phyloP scores from a whole-genome alignment of 2,888 invertebrate genomes.

The Auanema sp. region DNA sequence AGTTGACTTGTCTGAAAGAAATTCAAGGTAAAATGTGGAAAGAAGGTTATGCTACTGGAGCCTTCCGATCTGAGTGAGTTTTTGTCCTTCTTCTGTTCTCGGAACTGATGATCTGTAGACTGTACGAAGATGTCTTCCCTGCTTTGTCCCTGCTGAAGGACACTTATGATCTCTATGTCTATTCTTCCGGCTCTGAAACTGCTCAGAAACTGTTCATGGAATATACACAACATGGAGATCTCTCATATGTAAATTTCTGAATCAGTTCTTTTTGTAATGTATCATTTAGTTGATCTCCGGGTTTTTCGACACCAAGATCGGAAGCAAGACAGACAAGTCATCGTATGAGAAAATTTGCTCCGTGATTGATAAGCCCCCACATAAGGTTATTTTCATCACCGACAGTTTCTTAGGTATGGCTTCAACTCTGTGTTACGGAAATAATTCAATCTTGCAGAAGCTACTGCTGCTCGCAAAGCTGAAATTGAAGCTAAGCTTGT shows the following conservation, averaged over 20 bases:
- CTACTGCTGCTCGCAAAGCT: too few species aligned
- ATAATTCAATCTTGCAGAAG: too few species aligned
- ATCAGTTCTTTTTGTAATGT: background rate
- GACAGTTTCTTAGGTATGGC: too few species aligned
- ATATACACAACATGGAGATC: constrained; percentile 77
- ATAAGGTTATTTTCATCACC: too few species aligned
- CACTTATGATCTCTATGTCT: constrained; percentile 79
- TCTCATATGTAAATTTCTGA: constrained; percentile 70
- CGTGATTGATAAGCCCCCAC: too few species aligned
- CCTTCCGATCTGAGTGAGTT: constrained; percentile 86
- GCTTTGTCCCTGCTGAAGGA: constrained; percentile 74
- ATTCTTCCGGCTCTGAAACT: constrained; percentile 87
- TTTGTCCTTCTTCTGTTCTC: constrained; percentile 9
- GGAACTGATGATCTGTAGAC: constrained; percentile 69
- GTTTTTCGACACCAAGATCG: constrained; percentile 84
- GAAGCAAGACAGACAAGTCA: constrained; percentile 77
- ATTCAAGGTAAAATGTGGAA: constrained; percentile 90
- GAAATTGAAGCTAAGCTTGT: too few species aligned
- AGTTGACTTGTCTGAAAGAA: constrained; percentile 74
- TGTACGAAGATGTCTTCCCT: constrained; percentile 82
- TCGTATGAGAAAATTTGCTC: constrained; percentile 79
- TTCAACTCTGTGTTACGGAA: too few species aligned
- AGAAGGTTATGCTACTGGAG: constrained; percentile 79
- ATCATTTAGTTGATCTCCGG: constrained; percentile 72
- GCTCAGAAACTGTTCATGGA: constrained; percentile 86